Base-by-base conservation (phyloP, 1,140 invertebrate species). In the Zelostemma sp. region DNA sequence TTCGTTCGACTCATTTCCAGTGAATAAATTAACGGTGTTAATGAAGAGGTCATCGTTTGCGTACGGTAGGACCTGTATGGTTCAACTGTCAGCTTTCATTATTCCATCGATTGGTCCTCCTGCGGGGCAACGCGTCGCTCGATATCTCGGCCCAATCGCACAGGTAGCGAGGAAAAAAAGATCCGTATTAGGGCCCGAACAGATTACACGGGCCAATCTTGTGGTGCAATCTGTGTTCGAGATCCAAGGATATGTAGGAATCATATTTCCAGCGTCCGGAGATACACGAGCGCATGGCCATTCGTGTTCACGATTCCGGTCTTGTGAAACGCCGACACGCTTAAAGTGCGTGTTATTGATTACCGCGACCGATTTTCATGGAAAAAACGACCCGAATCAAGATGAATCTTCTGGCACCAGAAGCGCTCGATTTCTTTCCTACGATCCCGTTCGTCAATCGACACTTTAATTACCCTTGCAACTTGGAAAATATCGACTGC, bases 141-240 rank as follows among this genome's bases (percentile, higher is more conserved):
- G 59, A 53, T 66, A 62, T 66, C 60, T 63, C 38, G 46, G 17
- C 40, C 41, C 53, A 68, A 68, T 64, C 53, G 59, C 48, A 54
- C 63, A 65, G 47, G 68, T 70, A 70, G 72, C 65, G 17, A 53
- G 19, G 47, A 38, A 71, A 72, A 68, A 75, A 80, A 71, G 71
- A 75, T 70, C 77, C 75, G 64, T 79, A 80, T 80, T 80, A 80
- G 72, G 72, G 64, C 67, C 49, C 54, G 64, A 79, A 80, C 78
- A 80, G 80, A 80, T 80, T 79, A 72, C 68, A 58, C 46, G 35
- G 50, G 61, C 55, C 71, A 75, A 81, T 81, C 79, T 79, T 54
- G 66, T 21, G 50, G 76, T 75, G 72, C 75, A 74, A 81, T 81
- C 79, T 80, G 74, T 72, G 69, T 68, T 74, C 68, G 72, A 68